Base-by-base conservation (phyloP, 2,113 vertebrate genomes). In the Eptatretus burgeri region DNA sequence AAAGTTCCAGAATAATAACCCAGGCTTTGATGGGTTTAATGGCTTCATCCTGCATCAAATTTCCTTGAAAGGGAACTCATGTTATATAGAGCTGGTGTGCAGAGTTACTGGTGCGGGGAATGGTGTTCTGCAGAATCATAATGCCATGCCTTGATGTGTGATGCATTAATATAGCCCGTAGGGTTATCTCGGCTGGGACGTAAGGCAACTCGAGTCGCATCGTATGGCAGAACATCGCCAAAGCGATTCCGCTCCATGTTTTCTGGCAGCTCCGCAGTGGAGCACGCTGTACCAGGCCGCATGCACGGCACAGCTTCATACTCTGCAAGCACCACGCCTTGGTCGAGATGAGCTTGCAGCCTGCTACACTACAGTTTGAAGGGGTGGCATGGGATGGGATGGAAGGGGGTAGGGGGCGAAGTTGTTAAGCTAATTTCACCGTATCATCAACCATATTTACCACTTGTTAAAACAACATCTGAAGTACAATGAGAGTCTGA, bases 131-230 rank as follows among this genome's bases (percentile, higher is more conserved):
- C 17, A 64, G 50, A 64, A 50, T 10, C 49, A 51, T 5, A 19
- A 13, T 14, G 12, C 50, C 76, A 76, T 69, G 95, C 91, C 78
- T 75, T 84, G 62, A 98, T 74, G 64, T 94, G 85, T 1, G 89
- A 98, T 0, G 89, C 91, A 1, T 98, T 98, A 74, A 98, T 87
- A 73, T 98, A 98, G 20, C 91, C 91, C 0, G 85, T 98, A 70
- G 93, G 95, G 71, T 98, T 98, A 67, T 98, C 91, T 72, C 95
- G 95, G 62, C 87, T 98, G 68, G 91, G 91, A 62, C 95, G 83
- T 68, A 98, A 72, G 72, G 95, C 91, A 68, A 98, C 85, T 2
- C 89, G 77, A 12, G 79, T 80, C 11, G 81, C 78, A 9, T 98
- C 86, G 0, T 95, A 95, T 2, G 91, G 91, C 67, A 98, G 79